Percentiles rank a stretch among this genome's conserved stretches.
Evolutionary conservation across 2,888 invertebrate genomes (phyloP).

Genomic region (Metallyticus violacea): DNA sequence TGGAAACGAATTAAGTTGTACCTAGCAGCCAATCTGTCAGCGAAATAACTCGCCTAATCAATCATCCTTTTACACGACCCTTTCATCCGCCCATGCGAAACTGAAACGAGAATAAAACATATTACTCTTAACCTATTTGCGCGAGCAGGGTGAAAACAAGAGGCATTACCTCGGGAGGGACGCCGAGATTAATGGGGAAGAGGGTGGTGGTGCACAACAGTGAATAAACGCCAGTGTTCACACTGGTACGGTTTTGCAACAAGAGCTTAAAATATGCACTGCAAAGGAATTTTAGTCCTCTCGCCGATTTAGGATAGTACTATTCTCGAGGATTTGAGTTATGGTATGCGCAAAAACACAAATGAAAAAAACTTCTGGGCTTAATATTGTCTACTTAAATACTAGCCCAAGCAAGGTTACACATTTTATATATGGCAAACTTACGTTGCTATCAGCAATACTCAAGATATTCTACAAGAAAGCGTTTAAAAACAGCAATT

Average conservation of each 20-base stretch:
- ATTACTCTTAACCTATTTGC: background rate
- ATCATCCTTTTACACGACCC: too few relatives aligned
- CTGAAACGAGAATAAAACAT: background rate
- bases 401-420: too few relatives aligned
- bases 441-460: too few relatives aligned
- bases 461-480: too few relatives aligned
- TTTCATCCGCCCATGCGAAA: background rate
- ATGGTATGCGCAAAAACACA: too few relatives aligned
- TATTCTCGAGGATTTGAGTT: too few relatives aligned
- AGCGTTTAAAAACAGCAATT: too few relatives aligned
- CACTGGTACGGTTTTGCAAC: background rate
- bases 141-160: background rate
- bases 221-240: background rate
- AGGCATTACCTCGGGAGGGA: too few relatives aligned
- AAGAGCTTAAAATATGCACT: background rate
- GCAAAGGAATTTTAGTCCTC: background rate
- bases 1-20: background rate
- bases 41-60: background rate
- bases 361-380: too few relatives aligned
- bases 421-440: too few relatives aligned
- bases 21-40: background rate
- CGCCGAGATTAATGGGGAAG: background rate
- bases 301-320: too few relatives aligned
- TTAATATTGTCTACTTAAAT: too few relatives aligned
- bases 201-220: background rate